Percentiles rank a stretch among this genome's conserved stretches.
Evolutionary conservation across 2,888 invertebrate species (phyloP).

Genomic region (Limnephilus rhombicus): DNA sequence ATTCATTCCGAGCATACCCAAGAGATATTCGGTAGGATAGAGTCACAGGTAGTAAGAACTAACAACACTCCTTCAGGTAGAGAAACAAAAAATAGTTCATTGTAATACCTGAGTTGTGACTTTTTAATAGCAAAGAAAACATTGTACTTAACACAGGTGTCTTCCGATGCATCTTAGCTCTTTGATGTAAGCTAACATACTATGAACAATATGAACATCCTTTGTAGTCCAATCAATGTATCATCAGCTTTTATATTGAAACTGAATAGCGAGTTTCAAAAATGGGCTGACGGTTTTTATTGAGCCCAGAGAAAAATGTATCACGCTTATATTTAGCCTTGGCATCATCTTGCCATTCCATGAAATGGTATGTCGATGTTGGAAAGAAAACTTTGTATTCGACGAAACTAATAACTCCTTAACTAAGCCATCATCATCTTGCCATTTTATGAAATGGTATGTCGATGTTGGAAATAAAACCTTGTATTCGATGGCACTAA

Average conservation of each 20-base stretch:
- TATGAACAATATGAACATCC: background rate
- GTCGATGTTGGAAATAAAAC: too few relatives aligned
- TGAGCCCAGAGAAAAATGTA: background rate
- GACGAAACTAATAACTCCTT: background rate
- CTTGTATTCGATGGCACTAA: too few relatives aligned
- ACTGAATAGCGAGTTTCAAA: background rate
- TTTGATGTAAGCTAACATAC: background rate
- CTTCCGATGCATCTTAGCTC: background rate
- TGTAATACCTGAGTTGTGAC: background rate
- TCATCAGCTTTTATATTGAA: background rate
- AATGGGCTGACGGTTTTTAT: background rate
- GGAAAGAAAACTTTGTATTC: background rate
- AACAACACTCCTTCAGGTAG: too few relatives aligned
- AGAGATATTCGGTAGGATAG: too few relatives aligned
- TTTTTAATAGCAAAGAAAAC: background rate
- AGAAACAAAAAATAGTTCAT: too few relatives aligned
- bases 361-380: background rate
- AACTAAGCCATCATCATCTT: background rate
- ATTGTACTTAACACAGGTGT: background rate
- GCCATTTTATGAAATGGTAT: too few relatives aligned
- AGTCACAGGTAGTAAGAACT: too few relatives aligned
- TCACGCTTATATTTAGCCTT: background rate
- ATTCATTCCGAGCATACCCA: too few relatives aligned
- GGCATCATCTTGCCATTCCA: background rate
- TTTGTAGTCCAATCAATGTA: background rate